Evolutionary conservation across 2,888 invertebrate species (phyloP).

Genomic region (Drosophila gaucha): DNA sequence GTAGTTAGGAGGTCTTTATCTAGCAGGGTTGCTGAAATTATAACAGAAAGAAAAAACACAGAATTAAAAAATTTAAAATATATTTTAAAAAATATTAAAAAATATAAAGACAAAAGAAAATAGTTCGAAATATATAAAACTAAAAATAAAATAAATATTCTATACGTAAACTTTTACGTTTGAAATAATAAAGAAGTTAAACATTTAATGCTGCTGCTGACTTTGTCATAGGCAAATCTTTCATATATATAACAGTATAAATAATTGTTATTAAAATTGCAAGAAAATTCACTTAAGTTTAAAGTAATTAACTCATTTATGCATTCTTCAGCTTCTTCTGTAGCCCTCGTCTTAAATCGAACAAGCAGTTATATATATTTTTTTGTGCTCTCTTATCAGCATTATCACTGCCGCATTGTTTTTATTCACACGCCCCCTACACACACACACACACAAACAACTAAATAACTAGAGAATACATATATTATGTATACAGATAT

Average conservation of each 20-base stretch:
- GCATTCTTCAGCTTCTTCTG: neutral
- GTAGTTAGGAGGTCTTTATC: constrained; percentile 31
- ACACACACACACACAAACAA: constrained; percentile 48
- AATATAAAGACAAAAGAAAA: neutral
- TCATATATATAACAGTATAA: too few relatives aligned
- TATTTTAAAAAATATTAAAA: neutral
- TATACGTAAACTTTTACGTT: too few relatives aligned
- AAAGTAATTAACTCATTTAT: too few relatives aligned
- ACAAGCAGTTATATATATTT: constrained; percentile 12
- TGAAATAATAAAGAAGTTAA: too few relatives aligned
- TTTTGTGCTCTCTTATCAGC: constrained; percentile 51
- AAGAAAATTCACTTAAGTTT: too few relatives aligned
- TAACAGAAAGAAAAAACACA: neutral
- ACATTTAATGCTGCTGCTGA: too few relatives aligned
- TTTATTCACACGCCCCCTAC: constrained; percentile 81
- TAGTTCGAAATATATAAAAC: too few relatives aligned
- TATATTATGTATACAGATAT: too few relatives aligned
- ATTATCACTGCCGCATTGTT: constrained; percentile 79
- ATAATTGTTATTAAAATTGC: too few relatives aligned
- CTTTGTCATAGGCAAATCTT: too few relatives aligned
- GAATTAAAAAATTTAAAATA: neutral
- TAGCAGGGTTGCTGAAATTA: constrained; percentile 29
- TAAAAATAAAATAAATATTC: too few relatives aligned
- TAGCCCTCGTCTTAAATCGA: constrained; percentile 37
- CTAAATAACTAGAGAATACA: too few relatives aligned